phyloP scores from a whole-genome alignment of 2,113 vertebrate genomes.

The Tachysurus fulvidraco region DNA sequence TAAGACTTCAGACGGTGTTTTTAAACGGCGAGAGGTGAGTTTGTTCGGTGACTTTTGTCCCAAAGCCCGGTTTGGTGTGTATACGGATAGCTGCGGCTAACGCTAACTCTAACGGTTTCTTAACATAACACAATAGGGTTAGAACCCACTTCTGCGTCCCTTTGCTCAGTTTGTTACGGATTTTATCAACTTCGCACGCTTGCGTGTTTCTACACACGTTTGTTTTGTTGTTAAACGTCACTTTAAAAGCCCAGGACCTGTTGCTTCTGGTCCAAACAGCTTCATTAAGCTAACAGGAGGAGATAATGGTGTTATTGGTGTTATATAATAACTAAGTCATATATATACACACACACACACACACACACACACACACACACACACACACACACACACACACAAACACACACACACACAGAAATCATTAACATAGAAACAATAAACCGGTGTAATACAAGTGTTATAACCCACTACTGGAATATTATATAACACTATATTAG shows the following conservation, averaged over 20 bases:
- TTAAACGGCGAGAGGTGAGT: neutral
- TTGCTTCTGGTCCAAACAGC: slow-evolving; percentile 15
- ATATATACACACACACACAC: no score
- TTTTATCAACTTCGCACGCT: no score
- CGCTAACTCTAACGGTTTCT: neutral
- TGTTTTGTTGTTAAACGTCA: neutral
- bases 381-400: no score
- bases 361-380: no score
- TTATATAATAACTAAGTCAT: no score
- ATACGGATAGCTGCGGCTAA: slow-evolving; percentile 11
- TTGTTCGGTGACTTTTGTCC: neutral
- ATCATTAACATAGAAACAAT: neutral
- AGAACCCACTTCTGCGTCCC: neutral
- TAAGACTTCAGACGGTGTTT: neutral
- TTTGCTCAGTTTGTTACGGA: neutral
- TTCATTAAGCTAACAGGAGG: neutral
- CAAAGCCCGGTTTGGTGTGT: neutral
- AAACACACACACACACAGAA: neutral
- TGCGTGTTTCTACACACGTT: neutral
- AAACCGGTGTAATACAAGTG: neutral
- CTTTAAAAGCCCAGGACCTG: neutral
- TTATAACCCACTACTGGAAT: neutral
- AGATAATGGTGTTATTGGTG: neutral
- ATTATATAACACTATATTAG: neutral
- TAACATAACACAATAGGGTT: no score